Evolutionary conservation across 2,113 vertebrate species (phyloP).

Genomic region (Nibea coibor): DNA sequence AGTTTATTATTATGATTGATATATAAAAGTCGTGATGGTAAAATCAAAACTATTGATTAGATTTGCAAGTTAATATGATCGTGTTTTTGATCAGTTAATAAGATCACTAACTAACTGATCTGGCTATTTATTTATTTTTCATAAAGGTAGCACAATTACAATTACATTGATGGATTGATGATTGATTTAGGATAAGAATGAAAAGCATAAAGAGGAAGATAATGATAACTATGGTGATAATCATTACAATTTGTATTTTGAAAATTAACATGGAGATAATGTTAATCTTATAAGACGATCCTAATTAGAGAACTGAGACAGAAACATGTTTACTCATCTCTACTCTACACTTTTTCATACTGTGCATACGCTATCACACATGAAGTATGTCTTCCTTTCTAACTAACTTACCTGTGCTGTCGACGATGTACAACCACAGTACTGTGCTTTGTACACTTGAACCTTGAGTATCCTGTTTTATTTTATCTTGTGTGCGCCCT

Average conservation of each 20-base stretch:
- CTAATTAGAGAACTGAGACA: not conserved
- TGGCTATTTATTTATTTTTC: not conserved
- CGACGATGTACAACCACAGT: not conserved
- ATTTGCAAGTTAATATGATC: not conserved
- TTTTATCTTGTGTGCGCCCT: not conserved
- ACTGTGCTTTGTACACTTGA: not conserved
- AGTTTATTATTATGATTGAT: not conserved
- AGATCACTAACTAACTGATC: slow-evolving; percentile 5
- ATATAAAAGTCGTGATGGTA: not conserved
- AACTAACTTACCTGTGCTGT: slow-evolving; percentile 9
- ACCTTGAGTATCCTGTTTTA: not conserved
- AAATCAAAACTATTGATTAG: not conserved
- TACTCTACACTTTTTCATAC: not conserved
- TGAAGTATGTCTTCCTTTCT: not conserved
- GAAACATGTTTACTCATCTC: not conserved
- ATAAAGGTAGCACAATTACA: not conserved
- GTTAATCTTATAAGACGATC: not conserved
- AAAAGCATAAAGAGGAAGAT: not conserved
- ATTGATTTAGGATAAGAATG: slow-evolving; percentile 1
- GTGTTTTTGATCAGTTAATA: not conserved
- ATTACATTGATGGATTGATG: not conserved
- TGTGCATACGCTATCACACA: not conserved
- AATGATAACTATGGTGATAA: not conserved
- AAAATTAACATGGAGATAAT: not conserved
- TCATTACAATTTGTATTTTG: not conserved